Evolutionary conservation across 2,888 invertebrate species (phyloP), one percentile per base, ranked within the genome.

Genomic region (Eupithecia vulgata): DNA sequence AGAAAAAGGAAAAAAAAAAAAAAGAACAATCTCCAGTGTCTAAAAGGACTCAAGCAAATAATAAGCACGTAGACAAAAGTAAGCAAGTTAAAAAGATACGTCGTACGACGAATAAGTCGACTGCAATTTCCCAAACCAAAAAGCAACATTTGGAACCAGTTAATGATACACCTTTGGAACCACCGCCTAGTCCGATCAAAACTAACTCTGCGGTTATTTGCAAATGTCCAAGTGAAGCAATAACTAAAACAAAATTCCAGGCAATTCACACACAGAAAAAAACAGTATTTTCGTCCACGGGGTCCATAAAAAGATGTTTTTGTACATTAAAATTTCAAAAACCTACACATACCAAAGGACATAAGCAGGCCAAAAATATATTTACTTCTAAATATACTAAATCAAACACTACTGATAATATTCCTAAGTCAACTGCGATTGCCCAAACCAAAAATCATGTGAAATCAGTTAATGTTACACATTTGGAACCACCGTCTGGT

Each of bases 281-380:
- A 62, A 62, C 35, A 62, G 12, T 15, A 34, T 34, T 3, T 35
- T 34, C 30, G 1, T 62, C 62, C 30, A 30, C 30, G 40, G 30
- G 65, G 4, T 21, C 70, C 37, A 66, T 76, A 45, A 71, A 67
- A 71, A 73, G 69, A 64, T 76, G 76, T 35, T 69, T 76, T 25
- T 76, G 76, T 61, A 71, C 71, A 52, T 62, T 76, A 65, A 76
- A 73, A 35, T 42, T 73, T 21, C 45, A 67, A 4, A 69, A 65
- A 59, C 52, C 67, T 17, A 42, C 67, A 15, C 52, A 52, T 30
- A 13, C 8, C n/a, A 45, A 65, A 37, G 25, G 21, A 17, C 30
- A 12, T 25, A 68, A 69, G 67, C 1, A 35, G 5, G 25, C 62
- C 21, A 70, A 70, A 37, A 64, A 70, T 48, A 66, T 40, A 17